Percentiles rank a stretch among this genome's conserved stretches.
Conservation (phyloP, 2,888 invertebrate species). For the Andrena bucephala region DNA sequence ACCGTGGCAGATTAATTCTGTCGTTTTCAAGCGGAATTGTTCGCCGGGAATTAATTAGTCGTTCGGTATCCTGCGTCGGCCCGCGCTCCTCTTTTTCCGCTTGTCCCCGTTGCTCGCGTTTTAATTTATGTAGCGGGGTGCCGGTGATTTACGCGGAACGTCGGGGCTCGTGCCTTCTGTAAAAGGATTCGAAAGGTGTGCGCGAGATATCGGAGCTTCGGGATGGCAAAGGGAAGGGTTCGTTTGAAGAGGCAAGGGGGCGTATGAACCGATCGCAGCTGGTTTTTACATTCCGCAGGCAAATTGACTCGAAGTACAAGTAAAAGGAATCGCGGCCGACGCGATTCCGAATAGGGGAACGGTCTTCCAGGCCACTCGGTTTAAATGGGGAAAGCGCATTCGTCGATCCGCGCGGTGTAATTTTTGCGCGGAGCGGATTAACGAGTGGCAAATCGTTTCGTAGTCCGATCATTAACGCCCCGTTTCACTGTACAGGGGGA, state of each 20-base stretch:
- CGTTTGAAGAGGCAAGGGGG: neutral
- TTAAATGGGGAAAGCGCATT: no score
- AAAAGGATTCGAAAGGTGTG: neutral
- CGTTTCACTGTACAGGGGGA: neutral
- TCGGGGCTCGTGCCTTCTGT: neutral
- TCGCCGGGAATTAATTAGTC: slow-evolving; percentile 52
- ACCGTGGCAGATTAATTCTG: slow-evolving; percentile 44
- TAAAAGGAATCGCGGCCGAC: no score
- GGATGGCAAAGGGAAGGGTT: neutral
- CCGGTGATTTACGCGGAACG: neutral
- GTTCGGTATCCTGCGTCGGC: slow-evolving; percentile 18
- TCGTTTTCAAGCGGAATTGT: slow-evolving; percentile 43
- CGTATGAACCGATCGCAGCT: no score
- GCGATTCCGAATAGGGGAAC: no score
- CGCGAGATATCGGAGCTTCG: neutral
- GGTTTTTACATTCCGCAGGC: neutral
- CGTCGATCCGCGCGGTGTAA: neutral
- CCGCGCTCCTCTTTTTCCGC: slow-evolving; percentile 1
- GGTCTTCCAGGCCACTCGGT: no score
- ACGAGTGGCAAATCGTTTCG: neutral
- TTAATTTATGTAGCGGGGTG: slow-evolving; percentile 30
- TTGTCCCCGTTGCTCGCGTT: neutral
- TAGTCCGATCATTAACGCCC: neutral
- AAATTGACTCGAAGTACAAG: neutral
- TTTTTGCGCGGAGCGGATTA: neutral